Conservation (phyloP, 2,888 invertebrate species). For the Synanthedon vespiformis region DNA sequence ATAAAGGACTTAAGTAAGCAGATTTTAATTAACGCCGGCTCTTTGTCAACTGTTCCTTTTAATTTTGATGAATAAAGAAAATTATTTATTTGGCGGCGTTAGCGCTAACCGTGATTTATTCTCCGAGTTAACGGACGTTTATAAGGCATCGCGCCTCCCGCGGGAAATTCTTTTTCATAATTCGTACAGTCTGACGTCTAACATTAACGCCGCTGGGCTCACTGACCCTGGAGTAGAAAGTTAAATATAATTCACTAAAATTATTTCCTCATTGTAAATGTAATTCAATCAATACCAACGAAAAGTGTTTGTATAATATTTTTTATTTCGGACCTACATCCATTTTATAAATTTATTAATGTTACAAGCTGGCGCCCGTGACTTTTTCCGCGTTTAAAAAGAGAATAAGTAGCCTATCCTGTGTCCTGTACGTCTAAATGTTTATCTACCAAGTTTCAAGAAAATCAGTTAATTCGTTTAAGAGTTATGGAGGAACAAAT, state of each 20-base stretch:
- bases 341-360: no score
- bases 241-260: neutral
- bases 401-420: no score
- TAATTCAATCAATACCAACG: no score
- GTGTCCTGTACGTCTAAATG: no score
- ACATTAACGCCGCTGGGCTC: conserved; percentile 27
- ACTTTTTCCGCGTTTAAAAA: no score
- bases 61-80: conserved; percentile 69
- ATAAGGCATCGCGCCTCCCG: conserved; percentile 37
- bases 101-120: conserved; percentile 61
- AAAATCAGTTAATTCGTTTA: no score
- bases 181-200: conserved; percentile 32
- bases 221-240: neutral
- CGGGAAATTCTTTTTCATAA: conserved; percentile 51
- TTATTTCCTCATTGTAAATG: neutral
- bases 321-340: no score
- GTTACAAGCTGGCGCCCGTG: no score
- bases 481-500: no score
- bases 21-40: conserved; percentile 58
- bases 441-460: no score
- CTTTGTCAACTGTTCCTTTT: conserved; percentile 67
- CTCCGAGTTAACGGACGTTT: conserved; percentile 45
- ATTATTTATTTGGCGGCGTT: conserved; percentile 64
- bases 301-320: no score
- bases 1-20: conserved; percentile 39